A percentile compares a stretch with the other conserved stretches of the same genome.
These are phyloP conservation scores for Eulemur macaco DNA, from an alignment of 2,113 vertebrate species.

Conservation along the genomic window DNA sequence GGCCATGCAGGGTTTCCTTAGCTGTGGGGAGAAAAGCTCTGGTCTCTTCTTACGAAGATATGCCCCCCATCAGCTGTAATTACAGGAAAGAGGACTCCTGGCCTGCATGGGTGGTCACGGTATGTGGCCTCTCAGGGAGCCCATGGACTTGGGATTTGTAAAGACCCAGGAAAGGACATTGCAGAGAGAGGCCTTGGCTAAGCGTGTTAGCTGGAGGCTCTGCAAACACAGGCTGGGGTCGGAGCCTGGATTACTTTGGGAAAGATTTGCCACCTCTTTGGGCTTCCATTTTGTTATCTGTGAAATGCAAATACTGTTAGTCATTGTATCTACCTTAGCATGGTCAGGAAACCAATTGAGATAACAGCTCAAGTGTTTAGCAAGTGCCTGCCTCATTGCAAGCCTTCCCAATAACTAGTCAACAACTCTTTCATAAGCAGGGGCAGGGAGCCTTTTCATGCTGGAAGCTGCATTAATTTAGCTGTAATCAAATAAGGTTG, in stretches of 20 bases:
- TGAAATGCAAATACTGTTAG: no score
- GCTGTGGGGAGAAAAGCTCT: background rate
- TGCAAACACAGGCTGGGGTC: no score
- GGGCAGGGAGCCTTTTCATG: no score
- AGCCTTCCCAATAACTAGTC: accelerated
- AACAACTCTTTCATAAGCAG: accelerated
- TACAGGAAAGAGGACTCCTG: no score
- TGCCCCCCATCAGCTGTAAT: accelerated
- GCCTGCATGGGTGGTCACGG: background rate
- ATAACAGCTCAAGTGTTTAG: accelerated
- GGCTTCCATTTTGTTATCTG: background rate
- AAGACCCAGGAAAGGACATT: accelerated
- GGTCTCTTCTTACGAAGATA: background rate
- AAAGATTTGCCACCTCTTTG: background rate
- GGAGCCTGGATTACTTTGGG: background rate
- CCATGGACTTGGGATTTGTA: accelerated
- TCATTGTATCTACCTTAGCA: no score
- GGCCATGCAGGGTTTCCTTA: no score
- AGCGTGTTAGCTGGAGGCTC: accelerated
- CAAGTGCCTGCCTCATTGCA: accelerated
- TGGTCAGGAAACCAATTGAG: background rate
- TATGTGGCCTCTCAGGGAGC: background rate
- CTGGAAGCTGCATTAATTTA: no score
- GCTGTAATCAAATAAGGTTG: no score
- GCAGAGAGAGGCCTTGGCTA: accelerated